Percentiles rank a stretch among this genome's conserved stretches.
Conservation (phyloP, 35 echinoderm and acorn worm species). For the Lytechinus pictus region DNA sequence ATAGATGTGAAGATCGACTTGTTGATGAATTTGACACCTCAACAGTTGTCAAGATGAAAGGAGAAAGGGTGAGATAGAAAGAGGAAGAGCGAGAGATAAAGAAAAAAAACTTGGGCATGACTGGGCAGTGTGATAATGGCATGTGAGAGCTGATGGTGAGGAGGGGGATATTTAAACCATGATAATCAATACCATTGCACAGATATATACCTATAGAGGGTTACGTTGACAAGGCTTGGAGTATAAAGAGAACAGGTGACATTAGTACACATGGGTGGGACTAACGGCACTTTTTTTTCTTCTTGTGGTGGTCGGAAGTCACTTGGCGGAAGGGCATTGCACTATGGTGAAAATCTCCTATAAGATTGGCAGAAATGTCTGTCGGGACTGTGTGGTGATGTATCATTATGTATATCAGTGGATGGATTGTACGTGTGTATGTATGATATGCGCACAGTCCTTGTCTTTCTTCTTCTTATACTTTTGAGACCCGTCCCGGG, state of each 20-base stretch:
- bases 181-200: background rate
- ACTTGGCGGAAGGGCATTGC: conserved; percentile 25
- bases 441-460: background rate
- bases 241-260: conserved; percentile 7
- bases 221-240: conserved; percentile 30
- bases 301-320: background rate
- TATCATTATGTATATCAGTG: conserved; percentile 36
- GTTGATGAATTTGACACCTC: conserved; percentile 47
- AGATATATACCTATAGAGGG: background rate
- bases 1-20: conserved; percentile 42
- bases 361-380: background rate
- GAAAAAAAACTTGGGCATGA: background rate
- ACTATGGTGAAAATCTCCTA: background rate
- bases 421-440: conserved; percentile 18
- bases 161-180: background rate
- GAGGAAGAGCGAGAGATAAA: background rate
- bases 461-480: background rate
- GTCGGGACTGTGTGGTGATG: background rate
- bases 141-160: background rate
- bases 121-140: background rate
- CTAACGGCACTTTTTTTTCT: background rate
- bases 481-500: background rate
- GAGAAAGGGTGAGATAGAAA: background rate
- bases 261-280: conserved; percentile 37
- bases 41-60: conserved; percentile 34